These are phyloP conservation scores for Celastrina argiolus DNA, from an alignment of 2,888 invertebrate genomes.

Conservation along the genomic window DNA sequence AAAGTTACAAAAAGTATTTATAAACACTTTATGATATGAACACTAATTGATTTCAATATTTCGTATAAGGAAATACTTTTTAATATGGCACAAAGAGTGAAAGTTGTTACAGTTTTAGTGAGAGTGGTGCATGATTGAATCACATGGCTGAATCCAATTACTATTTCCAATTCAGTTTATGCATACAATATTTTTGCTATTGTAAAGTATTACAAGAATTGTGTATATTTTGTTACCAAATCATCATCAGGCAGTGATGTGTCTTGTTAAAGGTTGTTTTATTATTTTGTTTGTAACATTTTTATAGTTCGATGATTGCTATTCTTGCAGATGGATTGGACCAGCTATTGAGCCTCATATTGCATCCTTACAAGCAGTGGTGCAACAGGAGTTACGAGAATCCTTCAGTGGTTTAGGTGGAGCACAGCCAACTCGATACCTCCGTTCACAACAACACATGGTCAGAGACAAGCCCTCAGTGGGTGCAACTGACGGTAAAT, in stretches of 20 bases:
- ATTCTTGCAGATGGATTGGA: constrained; percentile 85
- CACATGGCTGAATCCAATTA: constrained; percentile 7
- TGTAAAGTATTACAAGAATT: no score
- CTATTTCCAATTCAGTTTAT: neutral
- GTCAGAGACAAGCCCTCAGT: constrained; percentile 73
- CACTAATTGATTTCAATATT: neutral
- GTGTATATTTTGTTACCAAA: no score
- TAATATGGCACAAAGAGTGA: neutral
- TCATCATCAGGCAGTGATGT: neutral
- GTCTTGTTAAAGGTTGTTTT: neutral
- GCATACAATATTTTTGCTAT: neutral
- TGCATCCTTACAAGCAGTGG: constrained; percentile 90
- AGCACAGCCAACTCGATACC: constrained; percentile 83
- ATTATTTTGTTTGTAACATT: no score
- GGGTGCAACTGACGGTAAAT: constrained; percentile 66
- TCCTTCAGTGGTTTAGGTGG: constrained; percentile 88
- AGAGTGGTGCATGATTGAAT: constrained; percentile 1
- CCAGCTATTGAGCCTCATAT: constrained; percentile 90
- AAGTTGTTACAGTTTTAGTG: constrained; percentile 3
- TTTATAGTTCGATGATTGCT: no score
- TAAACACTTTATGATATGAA: no score
- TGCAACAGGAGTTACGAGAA: constrained; percentile 91
- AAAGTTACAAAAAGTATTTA: no score
- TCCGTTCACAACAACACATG: constrained; percentile 89
- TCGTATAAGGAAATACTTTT: neutral